Evolutionary conservation across 2,888 invertebrate species (phyloP), one percentile per base, ranked within the genome.

Genomic region (Xylocampa areola): DNA sequence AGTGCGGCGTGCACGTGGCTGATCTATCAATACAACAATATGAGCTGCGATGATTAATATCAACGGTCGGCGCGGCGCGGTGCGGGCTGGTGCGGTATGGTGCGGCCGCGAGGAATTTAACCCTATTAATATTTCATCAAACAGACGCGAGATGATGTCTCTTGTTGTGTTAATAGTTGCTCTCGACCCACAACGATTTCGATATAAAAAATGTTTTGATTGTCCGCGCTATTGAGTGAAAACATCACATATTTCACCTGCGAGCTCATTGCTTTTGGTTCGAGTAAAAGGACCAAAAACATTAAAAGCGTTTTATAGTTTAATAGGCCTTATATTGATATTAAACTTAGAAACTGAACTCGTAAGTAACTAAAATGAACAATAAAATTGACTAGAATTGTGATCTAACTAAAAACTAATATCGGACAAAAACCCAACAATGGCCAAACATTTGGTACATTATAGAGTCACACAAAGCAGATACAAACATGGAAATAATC

Each of bases 101-200:
- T 37, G 53, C 53, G 64, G 58, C 79, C 77, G 74, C 77, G 17
- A 81, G 84, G 87, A 86, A 89, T 88, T 82, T 81, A 76, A 82
- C 81, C 84, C 87, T 84, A 89, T 89, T 89, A 89, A 91, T 91
- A 90, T 89, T 86, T 84, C 87, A 88, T 90, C 88, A 85, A 85
- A 87, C 87, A 85, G 83, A 86, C 85, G 84, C 59, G 51, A 55
- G 69, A 58, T 68, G 68, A 67, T 69, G 75, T 74, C 74, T 63
- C 79, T 77, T 75, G 77, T 69, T 71, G 75, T 74, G 74, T 71
- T 80, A 83, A 84, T 82, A 84, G 83, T 83, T 77, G 73, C 76
- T 76, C 73, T 76, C 51, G 66, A 67, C 67, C 71, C 55, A 32
- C 33, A 52, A 44, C 43, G 49, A 57, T 57, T 23, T 5, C n/a